Evolutionary conservation across 2,113 vertebrate species (phyloP).

Genomic region (Myotis lucifugus): DNA sequence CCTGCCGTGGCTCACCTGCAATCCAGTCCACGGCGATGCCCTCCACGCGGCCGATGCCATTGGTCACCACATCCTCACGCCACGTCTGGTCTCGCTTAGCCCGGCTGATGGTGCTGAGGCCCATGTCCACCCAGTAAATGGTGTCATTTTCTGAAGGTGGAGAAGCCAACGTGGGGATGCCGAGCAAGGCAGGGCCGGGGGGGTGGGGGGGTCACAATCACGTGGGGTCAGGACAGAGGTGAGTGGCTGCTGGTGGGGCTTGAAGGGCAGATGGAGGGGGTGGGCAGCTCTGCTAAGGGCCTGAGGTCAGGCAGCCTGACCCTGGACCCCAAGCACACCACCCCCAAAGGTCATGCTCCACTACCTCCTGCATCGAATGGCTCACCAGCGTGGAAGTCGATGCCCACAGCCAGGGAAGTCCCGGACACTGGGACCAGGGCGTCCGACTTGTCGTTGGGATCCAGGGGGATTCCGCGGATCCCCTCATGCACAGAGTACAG

Average conservation of each 20-base stretch:
- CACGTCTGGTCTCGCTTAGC: conserved; percentile 98
- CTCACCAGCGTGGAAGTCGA: conserved; percentile 97
- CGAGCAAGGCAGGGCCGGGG: neutral
- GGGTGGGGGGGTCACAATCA: neutral
- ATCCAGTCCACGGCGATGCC: conserved; percentile 99
- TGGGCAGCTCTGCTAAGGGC: neutral
- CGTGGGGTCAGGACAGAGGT: accelerated
- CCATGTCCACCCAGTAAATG: conserved; percentile 99
- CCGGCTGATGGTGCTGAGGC: conserved; percentile 96
- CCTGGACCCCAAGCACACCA: neutral
- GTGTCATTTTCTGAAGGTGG: conserved; percentile 93
- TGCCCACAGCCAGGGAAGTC: conserved; percentile 96
- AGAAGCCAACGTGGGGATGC: neutral
- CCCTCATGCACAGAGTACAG: conserved; percentile 97
- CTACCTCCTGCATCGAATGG: neutral
- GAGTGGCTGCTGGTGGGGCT: accelerated
- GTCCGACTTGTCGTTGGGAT: conserved; percentile 96
- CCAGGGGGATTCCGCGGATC: conserved; percentile 95
- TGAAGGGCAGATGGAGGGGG: neutral
- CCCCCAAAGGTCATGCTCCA: neutral
- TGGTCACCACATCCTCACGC: conserved; percentile 97
- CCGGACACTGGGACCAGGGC: conserved; percentile 96
- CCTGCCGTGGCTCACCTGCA: conserved; percentile 85
- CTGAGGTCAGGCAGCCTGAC: neutral
- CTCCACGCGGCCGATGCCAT: conserved; percentile 96